Evolutionary conservation across 92 coral and sea anemone genomes (phyloP), one percentile per base, ranked within the genome.

Genomic region (Parazoanthus atlanticus): DNA sequence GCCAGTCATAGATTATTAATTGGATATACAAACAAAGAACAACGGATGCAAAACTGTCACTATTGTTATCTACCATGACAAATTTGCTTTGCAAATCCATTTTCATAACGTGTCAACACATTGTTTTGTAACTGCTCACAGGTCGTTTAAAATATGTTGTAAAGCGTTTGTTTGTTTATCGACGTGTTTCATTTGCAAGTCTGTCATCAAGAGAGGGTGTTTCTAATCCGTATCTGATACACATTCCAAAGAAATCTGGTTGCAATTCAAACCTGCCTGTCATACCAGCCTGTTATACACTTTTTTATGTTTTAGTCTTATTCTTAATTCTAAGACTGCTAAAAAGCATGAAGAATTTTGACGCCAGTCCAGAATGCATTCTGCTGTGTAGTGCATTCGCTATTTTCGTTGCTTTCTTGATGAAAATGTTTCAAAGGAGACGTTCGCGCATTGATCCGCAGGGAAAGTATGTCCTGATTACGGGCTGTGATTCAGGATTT

Each of bases 401-500:
- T 61, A 38, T 80, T 25, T 32, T 80, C 28, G 29, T 80, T 23
- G 85, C 19, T 32, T 58, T 19, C 31, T 23, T 58, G 73, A 33
- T 61, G 66, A 80, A 61, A 31, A 3, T 58, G 36, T 11, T 80
- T 30, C 36, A 30, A 56, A 31, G 74, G 56, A 34, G 21, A 17
- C 30, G 28, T 80, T 34, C 13, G 54, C 28, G 3, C 8, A 11
- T 56, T 23, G 30, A 80, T 33, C 74, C 85, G 0, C 70, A 80
- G 32, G 85, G 73, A 17, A 80, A 31, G 30, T 90, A 54, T 64
- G 82, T 90, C 40, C 71, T 90, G 13, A 86, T 90, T 12, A 90
- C 92, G n/a, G 92, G 92, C 66, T 90, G 92, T 86, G 92, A 90
- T 80, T 90, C 92, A 30, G 92, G 92, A 47, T 90, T 90, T 38